phyloP scores from a whole-genome alignment of 2,797 vertebrate genomes.

The Girardinus metallicus region DNA sequence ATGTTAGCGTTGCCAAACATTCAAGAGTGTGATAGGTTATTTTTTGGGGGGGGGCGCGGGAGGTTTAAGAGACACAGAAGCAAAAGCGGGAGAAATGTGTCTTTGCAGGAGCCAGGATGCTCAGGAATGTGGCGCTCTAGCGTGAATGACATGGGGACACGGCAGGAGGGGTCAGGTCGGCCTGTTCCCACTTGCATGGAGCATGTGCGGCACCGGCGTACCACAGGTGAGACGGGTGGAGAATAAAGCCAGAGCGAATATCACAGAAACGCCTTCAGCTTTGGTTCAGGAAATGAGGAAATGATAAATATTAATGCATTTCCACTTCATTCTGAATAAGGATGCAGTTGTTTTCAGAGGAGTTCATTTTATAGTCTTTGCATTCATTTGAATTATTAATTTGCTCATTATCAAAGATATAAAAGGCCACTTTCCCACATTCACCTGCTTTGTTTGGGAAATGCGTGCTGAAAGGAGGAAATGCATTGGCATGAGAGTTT shows the following conservation, averaged over 20 bases:
- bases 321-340: background rate
- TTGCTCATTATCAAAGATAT: slow-evolving; percentile 54
- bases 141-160: slow-evolving; percentile 62
- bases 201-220: slow-evolving; percentile 30
- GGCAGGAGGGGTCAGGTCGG: slow-evolving; percentile 57
- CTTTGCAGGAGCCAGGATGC: slow-evolving; percentile 51
- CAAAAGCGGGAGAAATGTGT: slow-evolving; percentile 46
- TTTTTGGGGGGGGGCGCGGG: too few relatives aligned
- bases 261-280: background rate
- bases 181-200: slow-evolving; percentile 59
- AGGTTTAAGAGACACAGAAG: slow-evolving; percentile 39
- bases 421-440: slow-evolving; percentile 30
- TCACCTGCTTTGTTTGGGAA: slow-evolving; percentile 24
- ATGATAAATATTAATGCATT: background rate
- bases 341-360: background rate
- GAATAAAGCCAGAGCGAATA: slow-evolving; percentile 7
- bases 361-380: slow-evolving; percentile 45
- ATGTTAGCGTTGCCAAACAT: slow-evolving; percentile 22
- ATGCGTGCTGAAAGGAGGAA: slow-evolving; percentile 11
- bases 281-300: background rate
- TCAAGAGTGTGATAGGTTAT: slow-evolving; percentile 13
- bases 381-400: slow-evolving; percentile 55
- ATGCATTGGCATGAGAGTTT: slow-evolving; percentile 59
- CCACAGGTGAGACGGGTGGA: slow-evolving; percentile 29
- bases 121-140: slow-evolving; percentile 50